phyloP scores from a whole-genome alignment of 2,888 invertebrate species.

The Anodontia alba region DNA sequence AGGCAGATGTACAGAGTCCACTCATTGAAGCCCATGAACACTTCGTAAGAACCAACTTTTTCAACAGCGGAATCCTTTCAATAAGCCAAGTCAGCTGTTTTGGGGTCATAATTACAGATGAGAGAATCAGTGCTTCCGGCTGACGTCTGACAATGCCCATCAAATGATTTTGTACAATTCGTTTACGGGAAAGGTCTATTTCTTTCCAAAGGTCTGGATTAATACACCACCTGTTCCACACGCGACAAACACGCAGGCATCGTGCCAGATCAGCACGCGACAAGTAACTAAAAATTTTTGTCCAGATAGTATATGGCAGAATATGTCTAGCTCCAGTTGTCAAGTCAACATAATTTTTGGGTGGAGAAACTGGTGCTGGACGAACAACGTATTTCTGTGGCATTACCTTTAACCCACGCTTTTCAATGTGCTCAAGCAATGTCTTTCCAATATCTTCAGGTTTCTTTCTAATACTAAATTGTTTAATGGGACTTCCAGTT shows the following conservation, averaged over 20 bases:
- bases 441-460: conserved; percentile 42
- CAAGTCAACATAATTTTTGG: conserved; percentile 73
- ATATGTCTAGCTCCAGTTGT: conserved; percentile 71
- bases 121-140: conserved; percentile 92
- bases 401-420: conserved; percentile 53
- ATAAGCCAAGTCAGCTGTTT: conserved; percentile 97
- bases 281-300: conserved; percentile 85
- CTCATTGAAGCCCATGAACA: conserved; percentile 90
- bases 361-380: conserved; percentile 79
- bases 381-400: conserved; percentile 77
- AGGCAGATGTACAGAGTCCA: conserved; percentile 92
- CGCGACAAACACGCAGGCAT: conserved; percentile 91
- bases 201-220: conserved; percentile 94
- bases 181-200: conserved; percentile 90
- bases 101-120: conserved; percentile 95
- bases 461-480: conserved; percentile 35
- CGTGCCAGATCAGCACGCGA: conserved; percentile 87
- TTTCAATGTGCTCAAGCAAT: conserved; percentile 45
- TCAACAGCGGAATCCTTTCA: conserved; percentile 92
- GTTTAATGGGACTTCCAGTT: conserved; percentile 18
- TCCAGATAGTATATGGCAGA: conserved; percentile 83
- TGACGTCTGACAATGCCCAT: conserved; percentile 95
- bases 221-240: conserved; percentile 94
- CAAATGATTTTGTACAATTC: conserved; percentile 90
- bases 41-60: conserved; percentile 91